These are phyloP conservation scores for Ariopsis seemanni DNA, from an alignment of 2,113 vertebrate species.

Conservation along the genomic window DNA sequence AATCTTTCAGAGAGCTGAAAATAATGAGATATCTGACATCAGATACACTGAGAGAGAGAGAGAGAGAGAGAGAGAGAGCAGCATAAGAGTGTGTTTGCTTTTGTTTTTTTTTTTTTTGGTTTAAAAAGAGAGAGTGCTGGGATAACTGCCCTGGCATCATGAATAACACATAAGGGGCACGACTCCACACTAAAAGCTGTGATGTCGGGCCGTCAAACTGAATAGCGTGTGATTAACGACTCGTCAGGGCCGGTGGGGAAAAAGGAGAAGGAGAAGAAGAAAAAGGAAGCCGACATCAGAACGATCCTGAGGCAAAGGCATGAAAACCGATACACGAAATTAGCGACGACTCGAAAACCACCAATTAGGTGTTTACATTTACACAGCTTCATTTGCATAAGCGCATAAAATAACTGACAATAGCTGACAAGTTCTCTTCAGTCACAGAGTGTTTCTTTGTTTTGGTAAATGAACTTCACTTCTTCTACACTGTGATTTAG, in stretches of 20 bases:
- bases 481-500: background rate
- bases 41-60: constrained; percentile 40
- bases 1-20: constrained; percentile 8
- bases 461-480: background rate
- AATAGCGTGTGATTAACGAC: constrained; percentile 65
- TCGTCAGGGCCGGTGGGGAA: constrained; percentile 33
- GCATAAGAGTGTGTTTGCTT: background rate
- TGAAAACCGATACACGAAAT: background rate
- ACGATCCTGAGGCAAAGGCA: background rate
- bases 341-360: background rate
- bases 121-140: constrained; percentile 37
- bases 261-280: constrained; percentile 51
- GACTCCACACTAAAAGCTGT: constrained; percentile 52
- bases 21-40: constrained; percentile 34
- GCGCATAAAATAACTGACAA: background rate
- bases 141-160: constrained; percentile 58
- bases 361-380: constrained; percentile 3
- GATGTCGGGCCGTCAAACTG: constrained; percentile 57
- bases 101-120: background rate
- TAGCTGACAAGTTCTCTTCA: background rate
- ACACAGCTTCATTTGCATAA: constrained; percentile 5
- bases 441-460: background rate
- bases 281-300: background rate
- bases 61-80: constrained; percentile 39
- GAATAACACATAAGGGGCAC: constrained; percentile 66